A percentile compares a stretch with the other conserved stretches of the same genome.
phyloP scores from a whole-genome alignment of 1,140 invertebrate genomes.

The Macrocentrus cingulum region DNA sequence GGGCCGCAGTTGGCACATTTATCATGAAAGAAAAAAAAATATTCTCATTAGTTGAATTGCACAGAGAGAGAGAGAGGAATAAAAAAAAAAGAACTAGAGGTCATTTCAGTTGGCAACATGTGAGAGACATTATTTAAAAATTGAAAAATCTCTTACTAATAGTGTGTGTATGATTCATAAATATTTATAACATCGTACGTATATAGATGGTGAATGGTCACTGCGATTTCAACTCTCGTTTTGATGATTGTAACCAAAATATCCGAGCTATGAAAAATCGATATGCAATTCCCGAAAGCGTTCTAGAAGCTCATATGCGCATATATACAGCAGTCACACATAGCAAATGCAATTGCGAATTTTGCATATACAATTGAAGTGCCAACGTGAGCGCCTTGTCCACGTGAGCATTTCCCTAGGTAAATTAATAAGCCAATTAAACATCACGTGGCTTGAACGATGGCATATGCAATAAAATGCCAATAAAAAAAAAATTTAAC shows the following conservation, averaged over 20 bases:
- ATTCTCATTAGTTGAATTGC: neutral
- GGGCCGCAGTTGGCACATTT: too few relatives aligned
- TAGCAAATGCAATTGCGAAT: neutral
- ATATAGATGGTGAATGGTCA: neutral
- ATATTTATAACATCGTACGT: slow-evolving; percentile 9
- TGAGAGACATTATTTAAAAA: too few relatives aligned
- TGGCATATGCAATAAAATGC: neutral
- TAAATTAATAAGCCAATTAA: slow-evolving; percentile 6
- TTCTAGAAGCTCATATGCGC: neutral
- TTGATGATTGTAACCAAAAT: slow-evolving; percentile 1
- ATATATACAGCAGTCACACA: neutral
- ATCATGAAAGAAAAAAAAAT: too few relatives aligned
- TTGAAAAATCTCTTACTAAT: neutral
- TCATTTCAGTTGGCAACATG: too few relatives aligned
- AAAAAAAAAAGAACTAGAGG: neutral
- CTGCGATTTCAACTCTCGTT: neutral
- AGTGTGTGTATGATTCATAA: neutral
- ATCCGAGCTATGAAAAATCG: slow-evolving; percentile 16
- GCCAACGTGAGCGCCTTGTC: neutral
- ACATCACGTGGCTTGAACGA: neutral
- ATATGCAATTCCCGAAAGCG: slow-evolving; percentile 21
- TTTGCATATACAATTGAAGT: slow-evolving; percentile 1
- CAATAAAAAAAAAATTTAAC: too few relatives aligned
- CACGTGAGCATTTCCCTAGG: neutral
- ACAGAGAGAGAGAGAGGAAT: neutral